phyloP scores from a whole-genome alignment of 2,113 vertebrate genomes.

The Arenaria interpres region DNA sequence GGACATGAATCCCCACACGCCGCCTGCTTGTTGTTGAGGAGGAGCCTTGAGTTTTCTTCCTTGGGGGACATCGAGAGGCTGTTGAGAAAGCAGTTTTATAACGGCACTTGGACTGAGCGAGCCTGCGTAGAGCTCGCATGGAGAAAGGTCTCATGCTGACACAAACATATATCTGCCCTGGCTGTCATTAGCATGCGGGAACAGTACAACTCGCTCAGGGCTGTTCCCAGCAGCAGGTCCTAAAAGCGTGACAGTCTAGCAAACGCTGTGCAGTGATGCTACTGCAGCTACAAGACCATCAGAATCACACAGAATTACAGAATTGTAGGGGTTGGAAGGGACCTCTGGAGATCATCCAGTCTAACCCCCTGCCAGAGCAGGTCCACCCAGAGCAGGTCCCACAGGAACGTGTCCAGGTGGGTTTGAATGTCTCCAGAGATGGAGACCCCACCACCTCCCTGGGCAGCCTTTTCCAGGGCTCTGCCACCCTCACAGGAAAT shows the following conservation, averaged over 20 bases:
- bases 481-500: no score
- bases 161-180: neutral
- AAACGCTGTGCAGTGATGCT: neutral
- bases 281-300: neutral
- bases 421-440: no score
- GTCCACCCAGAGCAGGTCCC: no score
- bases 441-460: no score
- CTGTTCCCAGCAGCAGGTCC: neutral
- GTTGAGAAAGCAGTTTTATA: neutral
- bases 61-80: no score
- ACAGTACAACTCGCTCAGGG: neutral
- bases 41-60: neutral
- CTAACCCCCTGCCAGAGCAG: no score
- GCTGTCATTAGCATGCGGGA: neutral
- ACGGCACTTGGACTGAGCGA: neutral
- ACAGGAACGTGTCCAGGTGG: no score
- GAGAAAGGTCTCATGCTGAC: neutral
- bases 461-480: no score
- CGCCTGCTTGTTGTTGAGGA: neutral
- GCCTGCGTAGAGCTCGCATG: rapidly evolving
- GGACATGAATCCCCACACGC: rapidly evolving
- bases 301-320: no score
- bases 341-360: no score
- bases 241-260: neutral
- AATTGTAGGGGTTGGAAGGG: no score